phyloP scores from a whole-genome alignment of 2,797 vertebrate species.

The Brachymystax lenok region DNA sequence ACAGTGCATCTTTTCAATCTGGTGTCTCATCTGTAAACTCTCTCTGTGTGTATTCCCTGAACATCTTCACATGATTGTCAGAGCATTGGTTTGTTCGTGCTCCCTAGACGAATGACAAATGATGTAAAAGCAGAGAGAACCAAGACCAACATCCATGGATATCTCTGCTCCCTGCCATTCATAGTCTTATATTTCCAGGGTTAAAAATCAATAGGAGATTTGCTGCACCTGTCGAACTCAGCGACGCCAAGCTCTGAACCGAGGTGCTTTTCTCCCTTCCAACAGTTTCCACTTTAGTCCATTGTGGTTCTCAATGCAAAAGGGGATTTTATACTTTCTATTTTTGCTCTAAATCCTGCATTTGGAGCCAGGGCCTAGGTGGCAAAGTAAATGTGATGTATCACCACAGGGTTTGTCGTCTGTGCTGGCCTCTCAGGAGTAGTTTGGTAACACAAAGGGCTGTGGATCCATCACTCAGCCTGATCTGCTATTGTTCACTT shows the following conservation, averaged over 20 bases:
- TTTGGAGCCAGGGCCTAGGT: conserved; percentile 60
- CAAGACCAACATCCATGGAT: conserved; percentile 63
- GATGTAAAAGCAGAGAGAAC: conserved; percentile 53
- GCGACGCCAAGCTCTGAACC: conserved; percentile 38
- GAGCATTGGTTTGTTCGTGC: conserved; percentile 55
- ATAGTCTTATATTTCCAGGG: conserved; percentile 72
- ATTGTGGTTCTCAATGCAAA: conserved; percentile 74
- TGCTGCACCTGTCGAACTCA: conserved; percentile 53
- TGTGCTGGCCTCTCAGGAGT: conserved; percentile 72
- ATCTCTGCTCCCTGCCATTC: conserved; percentile 59
- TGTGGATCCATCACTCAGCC: conserved; percentile 74
- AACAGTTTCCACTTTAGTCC: conserved; percentile 60
- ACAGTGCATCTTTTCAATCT: conserved; percentile 59
- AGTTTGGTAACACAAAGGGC: conserved; percentile 77
- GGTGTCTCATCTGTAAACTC: conserved; percentile 49
- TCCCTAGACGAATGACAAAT: conserved; percentile 46
- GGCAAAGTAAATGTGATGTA: conserved; percentile 77
- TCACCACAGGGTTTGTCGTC: conserved; percentile 75
- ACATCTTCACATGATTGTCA: conserved; percentile 61
- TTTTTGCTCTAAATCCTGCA: conserved; percentile 63
- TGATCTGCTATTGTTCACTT: conserved; percentile 72
- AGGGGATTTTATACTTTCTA: conserved; percentile 64
- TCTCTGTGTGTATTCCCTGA: conserved; percentile 49
- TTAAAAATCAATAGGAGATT: conserved; percentile 74
- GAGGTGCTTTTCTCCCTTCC: conserved; percentile 32